Base-by-base conservation (phyloP, 2,113 vertebrate genomes). In the Oreochromis spilurus region DNA sequence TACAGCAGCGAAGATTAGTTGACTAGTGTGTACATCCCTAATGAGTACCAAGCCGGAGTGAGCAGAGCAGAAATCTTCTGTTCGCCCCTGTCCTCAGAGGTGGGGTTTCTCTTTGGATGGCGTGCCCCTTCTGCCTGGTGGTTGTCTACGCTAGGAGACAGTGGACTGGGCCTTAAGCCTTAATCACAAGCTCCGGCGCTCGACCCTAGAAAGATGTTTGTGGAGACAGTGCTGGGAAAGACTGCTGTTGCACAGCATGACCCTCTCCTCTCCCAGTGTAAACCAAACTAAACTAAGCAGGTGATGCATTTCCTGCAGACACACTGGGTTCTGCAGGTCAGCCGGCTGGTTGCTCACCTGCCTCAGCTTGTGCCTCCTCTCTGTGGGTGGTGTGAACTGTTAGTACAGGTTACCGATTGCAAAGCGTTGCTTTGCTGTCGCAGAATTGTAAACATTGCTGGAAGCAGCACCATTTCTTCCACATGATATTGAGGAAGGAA, bases 301-400 rank as follows among this genome's bases (percentile, higher is more conserved):
- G 3, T 45, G 38, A 26, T 72, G 65, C 21, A 1, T 70, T 45
- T 26, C 21, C 12, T 40, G 38, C n/a, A 72, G n/a, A 45, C 65
- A 70, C 12, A 6, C n/a, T 16, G 38, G 0, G 65, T 16, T 24
- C 21, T 72, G 65, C 50, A 52, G 50, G 50, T 52, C 50, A 19
- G 5, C 48, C 48, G 7, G 7, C 26, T n/a, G 58, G 58, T 36
- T 65, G 19, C 36, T 70, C 38, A 26, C 21, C 65, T 43, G 38
- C 38, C 5, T 26, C 38, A 9, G 65, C n/a, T 70, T 70, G 65
- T 24, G 38, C 1, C 38, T 43, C n/a, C 0, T 72, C 38, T 26
- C 1, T 3, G 8, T 72, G 13, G 40, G 0, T 72, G 38, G 21
- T 10, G 65, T 0, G 6, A 65, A 38, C 60, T 0, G 9, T 36